Conservation (phyloP, 1,140 invertebrate genomes). For the Wiebesia pumilae region DNA sequence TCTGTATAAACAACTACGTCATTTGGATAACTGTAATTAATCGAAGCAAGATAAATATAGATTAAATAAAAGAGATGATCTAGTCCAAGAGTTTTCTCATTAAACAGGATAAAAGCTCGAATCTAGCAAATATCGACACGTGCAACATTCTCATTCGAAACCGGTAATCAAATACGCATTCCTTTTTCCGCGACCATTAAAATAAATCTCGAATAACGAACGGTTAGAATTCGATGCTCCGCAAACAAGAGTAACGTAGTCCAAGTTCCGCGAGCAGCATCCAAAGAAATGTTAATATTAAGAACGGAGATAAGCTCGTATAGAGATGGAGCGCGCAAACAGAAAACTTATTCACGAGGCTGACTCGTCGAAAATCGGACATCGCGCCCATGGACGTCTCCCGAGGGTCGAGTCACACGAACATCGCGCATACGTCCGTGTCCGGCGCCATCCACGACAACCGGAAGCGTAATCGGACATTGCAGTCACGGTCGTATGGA, state of each 20-base stretch:
- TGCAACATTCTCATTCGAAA: too few relatives aligned
- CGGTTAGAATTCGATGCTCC: too few relatives aligned
- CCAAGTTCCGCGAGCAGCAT: too few relatives aligned
- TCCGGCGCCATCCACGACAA: constrained; percentile 15
- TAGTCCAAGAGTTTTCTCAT: neutral
- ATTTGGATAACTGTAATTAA: neutral
- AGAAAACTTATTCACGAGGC: too few relatives aligned
- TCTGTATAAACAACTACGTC: constrained; percentile 2
- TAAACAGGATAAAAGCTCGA: neutral
- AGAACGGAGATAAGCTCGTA: too few relatives aligned
- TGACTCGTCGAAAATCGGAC: constrained; percentile 22
- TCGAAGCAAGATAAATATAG: neutral
- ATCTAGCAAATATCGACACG: too few relatives aligned
- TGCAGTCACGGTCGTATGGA: constrained; percentile 57
- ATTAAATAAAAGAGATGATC: neutral
- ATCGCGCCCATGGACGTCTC: constrained; percentile 4
- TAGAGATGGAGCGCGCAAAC: too few relatives aligned
- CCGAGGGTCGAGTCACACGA: neutral
- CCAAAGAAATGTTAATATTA: too few relatives aligned
- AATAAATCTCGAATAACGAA: too few relatives aligned
- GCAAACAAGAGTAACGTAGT: too few relatives aligned
- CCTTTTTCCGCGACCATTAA: too few relatives aligned
- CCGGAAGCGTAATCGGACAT: constrained; percentile 61
- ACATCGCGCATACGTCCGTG: neutral
- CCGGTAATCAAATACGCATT: too few relatives aligned